Percentiles rank a stretch among this genome's conserved stretches.
phyloP scores from a whole-genome alignment of 2,113 vertebrate species.

The Triplophysa tibetana region DNA sequence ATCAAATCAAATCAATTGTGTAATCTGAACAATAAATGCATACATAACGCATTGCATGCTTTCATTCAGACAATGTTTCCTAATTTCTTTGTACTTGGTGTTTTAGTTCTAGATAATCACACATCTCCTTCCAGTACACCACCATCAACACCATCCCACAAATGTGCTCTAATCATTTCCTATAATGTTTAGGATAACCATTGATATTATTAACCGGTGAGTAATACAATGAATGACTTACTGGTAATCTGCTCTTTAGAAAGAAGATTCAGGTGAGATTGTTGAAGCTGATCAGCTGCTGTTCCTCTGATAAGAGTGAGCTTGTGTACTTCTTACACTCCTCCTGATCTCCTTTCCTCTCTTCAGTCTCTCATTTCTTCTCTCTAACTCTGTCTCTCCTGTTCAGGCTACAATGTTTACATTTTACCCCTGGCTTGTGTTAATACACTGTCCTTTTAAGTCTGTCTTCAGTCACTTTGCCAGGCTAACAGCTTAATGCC shows the following conservation, averaged over 20 bases:
- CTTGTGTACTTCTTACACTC: slow-evolving; percentile 29
- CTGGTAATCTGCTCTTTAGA: slow-evolving; percentile 4
- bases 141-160: too few species aligned
- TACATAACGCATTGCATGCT: too few species aligned
- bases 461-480: slow-evolving; percentile 48
- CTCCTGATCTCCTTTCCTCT: slow-evolving; percentile 13
- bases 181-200: neutral
- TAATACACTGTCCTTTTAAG: slow-evolving; percentile 55
- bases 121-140: too few species aligned
- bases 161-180: neutral
- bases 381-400: slow-evolving; percentile 4
- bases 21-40: too few species aligned
- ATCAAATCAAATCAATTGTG: too few species aligned
- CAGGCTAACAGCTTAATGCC: slow-evolving; percentile 50
- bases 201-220: neutral
- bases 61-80: too few species aligned
- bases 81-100: too few species aligned
- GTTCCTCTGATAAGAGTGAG: slow-evolving; percentile 37
- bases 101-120: neutral
- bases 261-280: slow-evolving; percentile 4
- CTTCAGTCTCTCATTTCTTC: slow-evolving; percentile 23
- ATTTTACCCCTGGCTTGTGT: slow-evolving; percentile 49
- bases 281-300: slow-evolving; percentile 39
- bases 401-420: slow-evolving; percentile 54
- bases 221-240: neutral